Conservation (phyloP, 2,888 invertebrate genomes). For the Norana najaformis region DNA sequence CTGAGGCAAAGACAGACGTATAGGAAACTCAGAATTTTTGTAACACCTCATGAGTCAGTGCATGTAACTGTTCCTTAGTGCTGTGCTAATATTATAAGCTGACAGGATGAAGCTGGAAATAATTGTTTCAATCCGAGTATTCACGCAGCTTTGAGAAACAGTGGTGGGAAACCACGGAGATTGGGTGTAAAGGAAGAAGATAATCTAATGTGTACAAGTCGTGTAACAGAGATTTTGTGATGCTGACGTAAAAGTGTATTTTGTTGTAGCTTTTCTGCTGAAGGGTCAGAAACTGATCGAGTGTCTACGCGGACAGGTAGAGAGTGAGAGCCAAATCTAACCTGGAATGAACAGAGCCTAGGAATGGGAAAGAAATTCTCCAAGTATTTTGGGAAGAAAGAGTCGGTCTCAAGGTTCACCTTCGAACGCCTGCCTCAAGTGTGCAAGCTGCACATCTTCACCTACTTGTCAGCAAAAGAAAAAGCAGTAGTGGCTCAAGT, state of each 20-base stretch:
- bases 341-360: constrained; percentile 5
- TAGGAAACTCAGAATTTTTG: no score
- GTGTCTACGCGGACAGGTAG: no score
- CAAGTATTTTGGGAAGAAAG: constrained; percentile 16
- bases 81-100: not conserved
- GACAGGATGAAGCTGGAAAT: not conserved
- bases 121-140: no score
- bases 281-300: no score
- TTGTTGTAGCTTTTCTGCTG: not conserved
- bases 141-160: no score
- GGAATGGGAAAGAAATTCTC: constrained; percentile 24
- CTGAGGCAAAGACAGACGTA: no score
- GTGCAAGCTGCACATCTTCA: constrained; percentile 57
- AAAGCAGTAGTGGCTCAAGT: constrained; percentile 53
- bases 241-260: not conserved
- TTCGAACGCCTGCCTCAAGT: constrained; percentile 54
- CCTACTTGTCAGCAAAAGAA: constrained; percentile 52
- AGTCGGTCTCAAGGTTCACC: constrained; percentile 46
- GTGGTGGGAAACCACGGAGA: not conserved
- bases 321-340: not conserved
- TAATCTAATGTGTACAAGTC: no score
- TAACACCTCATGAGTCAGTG: not conserved
- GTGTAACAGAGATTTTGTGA: no score
- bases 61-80: not conserved
- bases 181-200: not conserved